Base-by-base conservation (phyloP, 2,888 invertebrate species). In the Lithodes maja region DNA sequence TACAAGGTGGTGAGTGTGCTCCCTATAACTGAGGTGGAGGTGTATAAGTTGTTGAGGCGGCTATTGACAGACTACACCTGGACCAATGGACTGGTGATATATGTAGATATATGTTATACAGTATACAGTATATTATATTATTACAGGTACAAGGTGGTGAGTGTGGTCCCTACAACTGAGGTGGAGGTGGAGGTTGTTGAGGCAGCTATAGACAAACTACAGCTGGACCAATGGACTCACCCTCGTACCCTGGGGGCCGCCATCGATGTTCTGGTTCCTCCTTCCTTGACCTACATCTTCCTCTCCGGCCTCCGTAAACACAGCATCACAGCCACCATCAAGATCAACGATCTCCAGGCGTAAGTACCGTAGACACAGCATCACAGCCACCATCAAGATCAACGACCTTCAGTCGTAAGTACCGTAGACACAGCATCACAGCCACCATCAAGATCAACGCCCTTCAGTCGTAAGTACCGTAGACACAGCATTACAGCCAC, bases 271-370 rank as follows among this genome's bases (percentile, higher is more conserved):
- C n/a, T 88, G 75, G 79, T 88, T 15, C 61, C 88, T 0, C 80
- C 84, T 1, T 71, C 5, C 50, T 50, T 49, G 17, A n/a, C 50
- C 49, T 5, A 49, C 7, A 2, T n/a, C 5, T 75, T 88, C 80
- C 54, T 74, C 17, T 74, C 9, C 12, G 75, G 12, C 33, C 71
- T 90, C 52, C 7, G 69, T 12, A 49, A 15, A 9, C 49, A 71
- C 33, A 71, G 53, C 85, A 84, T 90, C 50, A 85, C 84, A 55
- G 52, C 17, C 82, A 54, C 50, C 3, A n/a, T 85, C 85, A 90
- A 85, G 78, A 87, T 90, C 78, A 49, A 81, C 33, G 82, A 90
- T 61, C 87, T 90, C 7, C 90, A 90, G 82, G 49, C 68, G 90
- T 90, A 68, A 87, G 90, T 78, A 17, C 33, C 33, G 33, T 33